Conservation (phyloP, 2,888 invertebrate species). For the Ditula angustiorana region DNA sequence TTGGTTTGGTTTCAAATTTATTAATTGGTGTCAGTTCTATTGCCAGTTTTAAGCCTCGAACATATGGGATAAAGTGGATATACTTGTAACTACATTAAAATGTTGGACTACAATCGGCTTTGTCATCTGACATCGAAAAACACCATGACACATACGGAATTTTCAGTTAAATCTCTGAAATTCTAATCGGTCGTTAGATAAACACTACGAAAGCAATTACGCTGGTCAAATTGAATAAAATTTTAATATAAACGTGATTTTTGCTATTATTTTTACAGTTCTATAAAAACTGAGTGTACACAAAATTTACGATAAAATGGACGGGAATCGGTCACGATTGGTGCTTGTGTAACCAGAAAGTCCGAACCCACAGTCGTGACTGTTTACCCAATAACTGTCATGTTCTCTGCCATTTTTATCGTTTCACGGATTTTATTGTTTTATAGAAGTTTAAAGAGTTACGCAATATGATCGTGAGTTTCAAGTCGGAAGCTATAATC, state of each 20-base stretch:
- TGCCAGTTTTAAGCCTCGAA: neutral
- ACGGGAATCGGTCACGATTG: neutral
- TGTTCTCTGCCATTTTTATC: constrained; percentile 35
- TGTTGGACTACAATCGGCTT: too few species aligned
- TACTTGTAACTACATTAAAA: neutral
- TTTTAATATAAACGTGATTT: too few species aligned
- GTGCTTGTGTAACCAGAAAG: constrained; percentile 35
- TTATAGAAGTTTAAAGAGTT: constrained; percentile 38
- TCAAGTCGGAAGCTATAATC: constrained; percentile 3
- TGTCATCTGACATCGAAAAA: too few species aligned
- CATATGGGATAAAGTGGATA: neutral
- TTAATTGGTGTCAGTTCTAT: constrained; percentile 29
- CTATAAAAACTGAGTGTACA: neutral
- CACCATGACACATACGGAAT: too few species aligned
- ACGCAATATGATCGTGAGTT: constrained; percentile 29
- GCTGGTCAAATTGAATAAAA: too few species aligned
- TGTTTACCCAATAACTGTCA: constrained; percentile 42
- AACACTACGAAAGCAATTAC: too few species aligned
- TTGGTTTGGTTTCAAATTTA: constrained; percentile 17
- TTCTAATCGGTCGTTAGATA: too few species aligned
- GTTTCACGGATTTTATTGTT: constrained; percentile 42
- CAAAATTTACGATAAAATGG: neutral
- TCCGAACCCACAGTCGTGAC: constrained; percentile 43
- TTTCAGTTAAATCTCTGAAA: too few species aligned
- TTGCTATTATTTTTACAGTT: neutral